phyloP scores from a whole-genome alignment of 2,888 invertebrate genomes.

The Cantharis flavilabris region DNA sequence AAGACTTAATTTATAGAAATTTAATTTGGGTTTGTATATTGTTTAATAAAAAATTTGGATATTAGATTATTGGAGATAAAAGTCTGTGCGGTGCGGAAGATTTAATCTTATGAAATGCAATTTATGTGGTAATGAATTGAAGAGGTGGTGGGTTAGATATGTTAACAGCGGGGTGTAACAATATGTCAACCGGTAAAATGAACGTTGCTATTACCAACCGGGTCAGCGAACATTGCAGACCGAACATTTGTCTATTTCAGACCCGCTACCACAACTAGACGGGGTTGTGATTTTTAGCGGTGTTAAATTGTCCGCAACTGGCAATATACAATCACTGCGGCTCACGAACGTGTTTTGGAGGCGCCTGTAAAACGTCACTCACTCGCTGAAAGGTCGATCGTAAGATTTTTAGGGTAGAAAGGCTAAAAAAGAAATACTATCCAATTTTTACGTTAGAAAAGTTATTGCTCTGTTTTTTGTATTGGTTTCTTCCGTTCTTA shows the following conservation, averaged over 20 bases:
- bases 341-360: constrained; percentile 20
- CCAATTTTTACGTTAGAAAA: constrained; percentile 1
- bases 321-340: constrained; percentile 36
- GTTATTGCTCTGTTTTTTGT: neutral
- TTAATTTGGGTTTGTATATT: neutral
- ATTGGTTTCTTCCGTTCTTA: constrained; percentile 2
- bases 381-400: constrained; percentile 28
- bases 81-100: neutral
- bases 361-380: constrained; percentile 27
- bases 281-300: constrained; percentile 37
- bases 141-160: constrained; percentile 25
- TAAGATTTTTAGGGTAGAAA: constrained; percentile 23
- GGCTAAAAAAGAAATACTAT: neutral
- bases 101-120: constrained; percentile 24
- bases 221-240: constrained; percentile 38
- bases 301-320: constrained; percentile 38
- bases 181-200: constrained; percentile 34
- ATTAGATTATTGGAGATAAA: neutral
- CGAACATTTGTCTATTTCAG: constrained; percentile 41
- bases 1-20: neutral
- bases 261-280: constrained; percentile 34
- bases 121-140: constrained; percentile 28
- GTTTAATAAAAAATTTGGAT: neutral
- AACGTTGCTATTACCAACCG: constrained; percentile 32
- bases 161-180: constrained; percentile 32